Percentiles rank a stretch among this genome's conserved stretches.
These are phyloP conservation scores for Helobdella robusta DNA, from an alignment of 2,888 invertebrate species.

Conservation along the genomic window DNA sequence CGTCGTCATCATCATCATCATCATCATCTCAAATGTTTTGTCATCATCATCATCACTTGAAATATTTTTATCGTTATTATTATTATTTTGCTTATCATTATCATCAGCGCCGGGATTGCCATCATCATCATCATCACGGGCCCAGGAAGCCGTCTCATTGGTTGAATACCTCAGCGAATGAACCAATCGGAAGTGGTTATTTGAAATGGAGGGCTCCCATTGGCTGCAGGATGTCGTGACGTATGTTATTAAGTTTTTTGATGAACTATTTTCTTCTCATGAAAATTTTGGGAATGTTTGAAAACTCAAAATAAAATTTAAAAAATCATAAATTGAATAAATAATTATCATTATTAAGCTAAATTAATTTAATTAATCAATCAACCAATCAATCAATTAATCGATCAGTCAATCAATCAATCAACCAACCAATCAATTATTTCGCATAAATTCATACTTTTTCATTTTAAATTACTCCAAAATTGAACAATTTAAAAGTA, in stretches of 20 bases:
- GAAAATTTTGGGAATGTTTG: neutral
- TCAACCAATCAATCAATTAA: too few species aligned
- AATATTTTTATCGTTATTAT: neutral
- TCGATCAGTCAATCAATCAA: too few species aligned
- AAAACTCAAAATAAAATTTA: neutral
- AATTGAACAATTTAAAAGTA: neutral
- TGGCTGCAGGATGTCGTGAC: too few species aligned
- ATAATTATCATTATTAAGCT: neutral
- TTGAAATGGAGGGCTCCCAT: too few species aligned
- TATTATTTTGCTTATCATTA: neutral
- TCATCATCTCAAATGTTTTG: constrained; percentile 15
- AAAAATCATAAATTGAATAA: neutral
- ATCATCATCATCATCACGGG: constrained; percentile 10
- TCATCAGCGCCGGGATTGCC: constrained; percentile 7
- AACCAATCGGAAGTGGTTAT: too few species aligned
- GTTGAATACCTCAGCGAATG: too few species aligned
- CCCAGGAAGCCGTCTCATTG: too few species aligned
- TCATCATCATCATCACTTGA: constrained; percentile 2
- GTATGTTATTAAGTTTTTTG: too few species aligned
- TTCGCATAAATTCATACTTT: neutral
- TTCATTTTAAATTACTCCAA: neutral
- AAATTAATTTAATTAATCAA: too few species aligned
- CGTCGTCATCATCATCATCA: neutral
- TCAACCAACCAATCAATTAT: too few species aligned
- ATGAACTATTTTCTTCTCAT: too few species aligned